A percentile compares a stretch with the other conserved stretches of the same genome.
Evolutionary conservation across 2,113 vertebrate species (phyloP).

Genomic region (human): GRCh38 chr18:34230001-34230500

Average conservation of each 20-base stretch:
- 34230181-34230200: neutral
- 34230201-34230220: conserved; percentile 6
- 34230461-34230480: conserved; percentile 72
- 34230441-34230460: conserved; percentile 72
- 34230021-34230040: neutral
- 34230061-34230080: neutral
- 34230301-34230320: conserved; percentile 58
- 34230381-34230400: conserved; percentile 63
- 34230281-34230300: conserved; percentile 60
- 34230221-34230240: conserved; percentile 8
- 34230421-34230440: conserved; percentile 71
- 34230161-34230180: neutral
- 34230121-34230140: conserved; percentile 10
- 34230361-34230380: conserved; percentile 58
- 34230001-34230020: neutral
- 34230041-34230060: neutral
- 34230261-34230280: conserved; percentile 58
- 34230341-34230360: conserved; percentile 63
- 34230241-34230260: neutral
- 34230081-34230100: neutral
- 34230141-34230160: neutral
- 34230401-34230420: conserved; percentile 71
- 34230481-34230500: conserved; percentile 65
- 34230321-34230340: conserved; percentile 52
- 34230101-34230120: neutral